Percentiles rank a stretch among this genome's conserved stretches.
Evolutionary conservation across 2,797 vertebrate species (phyloP).

Genomic region (Strix occidentalis): DNA sequence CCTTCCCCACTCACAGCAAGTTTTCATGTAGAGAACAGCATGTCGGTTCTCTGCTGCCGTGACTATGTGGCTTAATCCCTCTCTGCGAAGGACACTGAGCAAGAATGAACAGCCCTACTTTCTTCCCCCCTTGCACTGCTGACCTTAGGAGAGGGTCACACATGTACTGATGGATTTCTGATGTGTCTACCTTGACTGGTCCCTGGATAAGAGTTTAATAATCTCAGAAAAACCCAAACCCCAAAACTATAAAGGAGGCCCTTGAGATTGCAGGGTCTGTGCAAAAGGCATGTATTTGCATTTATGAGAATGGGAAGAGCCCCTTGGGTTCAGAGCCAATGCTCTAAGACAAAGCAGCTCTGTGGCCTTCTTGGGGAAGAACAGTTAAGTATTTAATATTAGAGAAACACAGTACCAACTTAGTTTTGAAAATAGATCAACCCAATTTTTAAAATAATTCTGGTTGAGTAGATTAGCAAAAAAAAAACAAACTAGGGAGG

Average conservation of each 20-base stretch:
- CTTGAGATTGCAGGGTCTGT: background rate
- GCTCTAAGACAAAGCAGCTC: background rate
- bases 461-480: background rate
- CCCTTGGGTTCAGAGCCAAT: background rate
- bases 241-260: background rate
- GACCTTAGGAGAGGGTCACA: background rate
- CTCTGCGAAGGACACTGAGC: background rate
- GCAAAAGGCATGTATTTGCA: background rate
- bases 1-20: background rate
- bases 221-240: background rate
- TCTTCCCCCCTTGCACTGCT: background rate
- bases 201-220: background rate
- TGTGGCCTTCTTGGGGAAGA: background rate
- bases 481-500: background rate
- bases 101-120: background rate
- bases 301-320: background rate
- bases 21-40: rapidly evolving
- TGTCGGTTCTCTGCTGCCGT: background rate
- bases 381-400: background rate
- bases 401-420: background rate
- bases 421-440: background rate
- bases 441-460: background rate
- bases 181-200: rapidly evolving
- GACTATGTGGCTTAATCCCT: background rate
- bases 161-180: background rate